phyloP scores from a whole-genome alignment of 1,140 invertebrate species.

The Sitophilus oryzae region DNA sequence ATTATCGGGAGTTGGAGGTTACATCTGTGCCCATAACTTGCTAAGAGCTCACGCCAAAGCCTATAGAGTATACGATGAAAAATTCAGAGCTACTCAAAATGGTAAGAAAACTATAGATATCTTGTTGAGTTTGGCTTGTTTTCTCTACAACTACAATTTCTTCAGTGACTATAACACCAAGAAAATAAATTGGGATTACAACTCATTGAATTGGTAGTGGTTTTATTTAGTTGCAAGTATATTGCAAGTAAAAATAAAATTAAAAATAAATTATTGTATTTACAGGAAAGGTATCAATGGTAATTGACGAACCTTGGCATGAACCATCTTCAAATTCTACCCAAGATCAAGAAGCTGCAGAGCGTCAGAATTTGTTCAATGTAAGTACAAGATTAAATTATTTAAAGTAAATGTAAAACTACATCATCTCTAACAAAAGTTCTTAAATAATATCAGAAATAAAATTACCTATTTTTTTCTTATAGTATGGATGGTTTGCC shows the following conservation, averaged over 20 bases:
- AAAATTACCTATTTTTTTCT: slow-evolving; percentile 17
- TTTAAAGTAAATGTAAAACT: not conserved
- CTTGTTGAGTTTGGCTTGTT: not conserved
- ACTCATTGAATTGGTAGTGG: too few species aligned
- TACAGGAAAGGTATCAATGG: slow-evolving; percentile 14
- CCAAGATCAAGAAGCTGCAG: slow-evolving; percentile 10
- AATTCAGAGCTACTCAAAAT: slow-evolving; percentile 28
- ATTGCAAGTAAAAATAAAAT: not conserved
- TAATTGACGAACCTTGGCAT: slow-evolving; percentile 10
- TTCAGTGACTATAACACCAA: too few species aligned
- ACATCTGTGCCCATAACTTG: slow-evolving; percentile 32
- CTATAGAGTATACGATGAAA: slow-evolving; percentile 32
- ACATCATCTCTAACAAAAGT: not conserved
- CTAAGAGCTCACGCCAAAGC: slow-evolving; percentile 33
- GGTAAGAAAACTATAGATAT: slow-evolving; percentile 6
- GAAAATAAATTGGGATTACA: too few species aligned
- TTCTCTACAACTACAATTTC: not conserved
- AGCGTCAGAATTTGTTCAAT: not conserved
- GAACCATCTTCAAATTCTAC: slow-evolving; percentile 7
- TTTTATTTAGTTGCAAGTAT: too few species aligned
- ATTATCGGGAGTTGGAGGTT: slow-evolving; percentile 31
- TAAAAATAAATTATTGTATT: not conserved
- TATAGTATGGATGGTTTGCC: slow-evolving; percentile 54
- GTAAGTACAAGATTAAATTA: slow-evolving; percentile 4
- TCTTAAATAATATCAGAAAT: too few species aligned